phyloP scores from a whole-genome alignment of 1,140 invertebrate genomes.

The Aphidius ervi region DNA sequence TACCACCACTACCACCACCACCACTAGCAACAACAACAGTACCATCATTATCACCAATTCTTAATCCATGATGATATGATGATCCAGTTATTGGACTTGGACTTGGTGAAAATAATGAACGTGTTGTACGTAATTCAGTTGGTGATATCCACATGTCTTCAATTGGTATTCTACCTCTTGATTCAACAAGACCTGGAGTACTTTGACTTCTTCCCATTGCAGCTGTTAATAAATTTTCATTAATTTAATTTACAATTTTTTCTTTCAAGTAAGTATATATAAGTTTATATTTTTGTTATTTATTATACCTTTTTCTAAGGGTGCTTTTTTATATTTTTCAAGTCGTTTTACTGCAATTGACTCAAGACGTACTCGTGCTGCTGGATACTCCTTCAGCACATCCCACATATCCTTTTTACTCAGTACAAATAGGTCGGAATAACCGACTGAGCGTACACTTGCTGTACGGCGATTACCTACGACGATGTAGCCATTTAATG shows the following conservation, averaged over 20 bases:
- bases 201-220: constrained; percentile 91
- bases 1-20: constrained; percentile 50
- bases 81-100: constrained; percentile 45
- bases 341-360: constrained; percentile 94
- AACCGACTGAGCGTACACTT: constrained; percentile 94
- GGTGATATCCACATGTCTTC: constrained; percentile 84
- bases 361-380: constrained; percentile 91
- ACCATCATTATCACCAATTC: neutral
- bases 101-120: constrained; percentile 52
- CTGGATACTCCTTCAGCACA: constrained; percentile 96
- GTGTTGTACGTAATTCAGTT: constrained; percentile 44
- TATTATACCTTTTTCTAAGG: constrained; percentile 76
- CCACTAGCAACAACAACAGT: constrained; percentile 38
- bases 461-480: constrained; percentile 94
- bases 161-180: constrained; percentile 78
- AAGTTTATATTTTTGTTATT: neutral
- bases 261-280: neutral
- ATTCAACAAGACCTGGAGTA: constrained; percentile 91
- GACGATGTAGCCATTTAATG: constrained; percentile 52
- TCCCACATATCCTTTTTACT: constrained; percentile 99
- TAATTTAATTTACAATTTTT: constrained; percentile 13
- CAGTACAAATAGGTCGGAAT: constrained; percentile 97
- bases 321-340: constrained; percentile 92
- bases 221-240: constrained; percentile 56
- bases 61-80: neutral